These are phyloP conservation scores for Antrozous pallidus DNA, from an alignment of 2,797 vertebrate genomes.

Conservation along the genomic window DNA sequence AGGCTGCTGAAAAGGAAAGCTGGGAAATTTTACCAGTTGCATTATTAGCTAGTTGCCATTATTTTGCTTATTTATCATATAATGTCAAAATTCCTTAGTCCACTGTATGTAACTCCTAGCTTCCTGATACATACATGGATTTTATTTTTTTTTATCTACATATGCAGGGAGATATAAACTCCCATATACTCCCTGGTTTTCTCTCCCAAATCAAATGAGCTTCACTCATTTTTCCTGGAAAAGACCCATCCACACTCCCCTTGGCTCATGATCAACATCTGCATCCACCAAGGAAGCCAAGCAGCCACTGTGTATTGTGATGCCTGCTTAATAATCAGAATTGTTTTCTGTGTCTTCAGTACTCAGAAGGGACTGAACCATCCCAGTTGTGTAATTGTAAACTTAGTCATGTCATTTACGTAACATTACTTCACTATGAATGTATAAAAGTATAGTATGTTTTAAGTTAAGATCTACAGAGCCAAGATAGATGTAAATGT, in stretches of 20 bases:
- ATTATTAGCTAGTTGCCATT: neutral
- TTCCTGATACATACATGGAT: neutral
- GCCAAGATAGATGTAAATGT: neutral
- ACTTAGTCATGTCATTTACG: neutral
- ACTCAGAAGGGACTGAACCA: neutral
- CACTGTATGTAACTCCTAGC: neutral
- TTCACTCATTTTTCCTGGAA: neutral
- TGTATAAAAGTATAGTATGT: neutral
- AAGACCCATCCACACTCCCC: accelerated
- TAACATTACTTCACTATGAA: neutral
- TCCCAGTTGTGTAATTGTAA: neutral
- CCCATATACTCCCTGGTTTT: neutral
- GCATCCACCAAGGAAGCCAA: neutral
- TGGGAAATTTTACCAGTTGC: neutral
- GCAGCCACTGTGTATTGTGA: neutral
- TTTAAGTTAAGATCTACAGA: neutral
- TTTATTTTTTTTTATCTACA: neutral
- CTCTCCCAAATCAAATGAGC: neutral
- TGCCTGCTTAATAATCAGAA: neutral
- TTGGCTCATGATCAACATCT: neutral
- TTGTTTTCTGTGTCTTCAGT: neutral
- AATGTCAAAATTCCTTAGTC: neutral
- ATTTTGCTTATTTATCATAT: neutral
- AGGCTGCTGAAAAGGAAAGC: neutral
- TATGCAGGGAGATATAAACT: neutral